A percentile compares a stretch with the other conserved stretches of the same genome.
phyloP scores from a whole-genome alignment of 2,888 invertebrate species.

The Anodontia alba region DNA sequence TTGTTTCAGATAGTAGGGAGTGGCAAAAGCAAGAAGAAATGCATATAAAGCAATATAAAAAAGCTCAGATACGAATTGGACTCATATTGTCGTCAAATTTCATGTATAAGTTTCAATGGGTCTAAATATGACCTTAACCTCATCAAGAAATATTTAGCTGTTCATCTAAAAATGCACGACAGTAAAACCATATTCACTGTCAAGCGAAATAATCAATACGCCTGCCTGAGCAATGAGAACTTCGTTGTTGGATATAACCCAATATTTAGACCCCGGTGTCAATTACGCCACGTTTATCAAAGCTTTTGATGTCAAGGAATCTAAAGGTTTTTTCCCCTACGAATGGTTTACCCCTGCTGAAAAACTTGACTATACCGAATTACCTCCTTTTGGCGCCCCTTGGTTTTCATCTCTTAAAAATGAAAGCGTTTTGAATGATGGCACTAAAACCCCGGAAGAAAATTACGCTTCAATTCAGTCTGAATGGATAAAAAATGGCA shows the following conservation, averaged over 20 bases:
- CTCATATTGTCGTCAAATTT: conserved; percentile 16
- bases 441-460: neutral
- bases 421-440: neutral
- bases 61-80: conserved; percentile 21
- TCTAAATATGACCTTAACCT: conserved; percentile 41
- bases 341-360: neutral
- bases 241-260: conserved; percentile 1
- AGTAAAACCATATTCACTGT: conserved; percentile 8
- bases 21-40: neutral
- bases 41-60: neutral
- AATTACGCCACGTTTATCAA: neutral
- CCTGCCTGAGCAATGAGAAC: neutral
- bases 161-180: conserved; percentile 27
- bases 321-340: conserved; percentile 1
- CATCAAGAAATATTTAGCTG: conserved; percentile 20
- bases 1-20: neutral
- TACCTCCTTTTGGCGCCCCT: neutral
- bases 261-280: neutral
- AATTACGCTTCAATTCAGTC: neutral
- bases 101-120: conserved; percentile 24
- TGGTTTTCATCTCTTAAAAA: neutral
- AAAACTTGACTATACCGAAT: neutral
- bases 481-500: conserved; percentile 35
- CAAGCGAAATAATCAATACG: conserved; percentile 33
- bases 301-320: conserved; percentile 1